Conservation (phyloP, 2,113 vertebrate genomes). For the Dicerorhinus sumatrensis region DNA sequence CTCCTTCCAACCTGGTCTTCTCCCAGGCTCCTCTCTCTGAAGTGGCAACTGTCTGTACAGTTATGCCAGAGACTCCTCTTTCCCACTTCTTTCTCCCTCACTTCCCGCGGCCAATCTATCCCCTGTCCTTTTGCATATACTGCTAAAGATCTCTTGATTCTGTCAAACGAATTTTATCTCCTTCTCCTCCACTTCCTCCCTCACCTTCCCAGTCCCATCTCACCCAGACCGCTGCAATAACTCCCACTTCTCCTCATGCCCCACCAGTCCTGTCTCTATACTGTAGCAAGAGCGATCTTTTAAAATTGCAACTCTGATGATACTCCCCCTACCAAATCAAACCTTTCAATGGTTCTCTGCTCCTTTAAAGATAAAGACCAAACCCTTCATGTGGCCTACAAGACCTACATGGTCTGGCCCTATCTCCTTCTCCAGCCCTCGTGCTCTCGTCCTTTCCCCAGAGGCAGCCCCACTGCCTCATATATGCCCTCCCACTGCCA, state of each 20-base stretch:
- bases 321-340: background rate
- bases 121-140: background rate
- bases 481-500: background rate
- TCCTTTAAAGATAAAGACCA: background rate
- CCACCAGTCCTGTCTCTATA: too few species aligned
- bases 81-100: background rate
- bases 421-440: background rate
- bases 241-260: background rate
- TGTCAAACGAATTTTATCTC: background rate
- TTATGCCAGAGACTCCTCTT: background rate
- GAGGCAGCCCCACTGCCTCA: background rate
- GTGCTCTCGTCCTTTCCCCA: background rate
- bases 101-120: background rate
- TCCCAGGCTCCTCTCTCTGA: background rate
- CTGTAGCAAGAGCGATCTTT: background rate
- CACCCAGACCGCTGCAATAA: background rate
- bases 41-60: background rate
- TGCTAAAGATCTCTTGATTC: background rate
- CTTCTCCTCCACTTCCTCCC: background rate
- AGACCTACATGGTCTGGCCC: background rate
- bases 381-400: background rate
- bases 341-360: background rate
- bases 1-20: background rate
- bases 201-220: background rate
- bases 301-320: background rate